phyloP scores from a whole-genome alignment of 2,888 invertebrate species.

The Orgyia antiqua region DNA sequence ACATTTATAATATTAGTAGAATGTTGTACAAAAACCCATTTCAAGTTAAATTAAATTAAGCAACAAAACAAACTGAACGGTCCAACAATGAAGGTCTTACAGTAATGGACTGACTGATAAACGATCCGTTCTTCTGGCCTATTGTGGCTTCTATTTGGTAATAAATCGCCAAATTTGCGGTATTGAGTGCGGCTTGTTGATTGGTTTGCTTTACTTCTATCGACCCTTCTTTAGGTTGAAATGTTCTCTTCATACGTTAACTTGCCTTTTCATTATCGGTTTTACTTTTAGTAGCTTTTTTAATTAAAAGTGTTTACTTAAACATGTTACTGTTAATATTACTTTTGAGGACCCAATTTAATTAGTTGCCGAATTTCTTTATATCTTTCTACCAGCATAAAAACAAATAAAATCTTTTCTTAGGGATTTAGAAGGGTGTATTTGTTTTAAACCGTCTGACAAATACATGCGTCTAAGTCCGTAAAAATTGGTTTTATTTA shows the following conservation, averaged over 20 bases:
- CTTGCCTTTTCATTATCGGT: too few species aligned
- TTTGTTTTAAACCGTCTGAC: too few species aligned
- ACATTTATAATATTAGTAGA: background rate
- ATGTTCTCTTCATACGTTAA: constrained; percentile 6
- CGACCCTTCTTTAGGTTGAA: constrained; percentile 13
- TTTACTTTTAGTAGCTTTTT: too few species aligned
- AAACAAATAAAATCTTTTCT: too few species aligned
- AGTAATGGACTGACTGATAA: constrained; percentile 32
- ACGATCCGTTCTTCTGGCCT: constrained; percentile 33
- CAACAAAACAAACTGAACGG: constrained; percentile 25
- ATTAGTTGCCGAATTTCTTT: too few species aligned
- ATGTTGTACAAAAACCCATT: constrained; percentile 12
- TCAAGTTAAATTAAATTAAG: constrained; percentile 28
- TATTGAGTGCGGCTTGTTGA: constrained; percentile 22
- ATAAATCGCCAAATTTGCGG: constrained; percentile 34
- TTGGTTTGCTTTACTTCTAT: constrained; percentile 27
- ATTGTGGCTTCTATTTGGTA: constrained; percentile 32
- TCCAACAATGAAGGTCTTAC: constrained; percentile 22
- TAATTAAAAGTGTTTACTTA: too few species aligned
- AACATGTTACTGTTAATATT: too few species aligned
- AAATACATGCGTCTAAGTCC: too few species aligned
- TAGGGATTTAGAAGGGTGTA: too few species aligned
- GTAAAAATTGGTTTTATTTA: too few species aligned
- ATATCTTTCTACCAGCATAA: too few species aligned
- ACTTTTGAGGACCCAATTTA: too few species aligned